Evolutionary conservation across 2,797 vertebrate genomes (phyloP), one percentile per base, ranked within the genome.

Genomic region (Argya squamiceps): DNA sequence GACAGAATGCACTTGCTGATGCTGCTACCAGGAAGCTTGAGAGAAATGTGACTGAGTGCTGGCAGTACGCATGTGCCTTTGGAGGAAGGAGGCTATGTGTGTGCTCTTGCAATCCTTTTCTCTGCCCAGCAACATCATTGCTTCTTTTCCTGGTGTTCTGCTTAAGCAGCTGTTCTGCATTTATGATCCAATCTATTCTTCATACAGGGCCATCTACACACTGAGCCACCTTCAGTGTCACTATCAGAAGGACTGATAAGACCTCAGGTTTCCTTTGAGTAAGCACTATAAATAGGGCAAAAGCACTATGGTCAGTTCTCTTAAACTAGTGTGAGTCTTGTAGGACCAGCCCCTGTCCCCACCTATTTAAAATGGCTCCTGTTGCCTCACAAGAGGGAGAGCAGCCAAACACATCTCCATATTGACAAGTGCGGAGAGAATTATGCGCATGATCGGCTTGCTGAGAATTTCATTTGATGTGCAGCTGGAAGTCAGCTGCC

Each of bases 61-160:
- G 60, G 82, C 90, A 87, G 77, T 29, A 84, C 88, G 93, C 90
- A 76, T 96, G 94, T 74, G 93, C 88, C 90, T 92, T 20, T 67
- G 88, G 83, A 93, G 88, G 74, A 96, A 79, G 85, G 94, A 96
- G 94, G 92, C 69, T 93, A 70, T 92, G 93, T 77, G 63, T 71
- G 34, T 91, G 93, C 92, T 96, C 77, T 63, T 82, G 92, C 52
- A 56, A 17, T 79, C 80, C 93, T 92, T 82, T 95, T 92, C 92
- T 96, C 91, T 95, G 92, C 93, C 95, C 96, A 95, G 96, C 96
- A 96, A 94, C 92, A 96, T 92, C 78, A 0, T 67, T 91, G 63
- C 84, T 89, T 5, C 93, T 94, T 76, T 89, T 90, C 60, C 70
- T 79, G 63, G 68, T 11, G 4, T 93, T 96, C 90, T 94, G 81